Percentiles rank a stretch among this genome's conserved stretches.
phyloP scores from a whole-genome alignment of 2,797 vertebrate genomes.

The Hephaestus fuliginosus region DNA sequence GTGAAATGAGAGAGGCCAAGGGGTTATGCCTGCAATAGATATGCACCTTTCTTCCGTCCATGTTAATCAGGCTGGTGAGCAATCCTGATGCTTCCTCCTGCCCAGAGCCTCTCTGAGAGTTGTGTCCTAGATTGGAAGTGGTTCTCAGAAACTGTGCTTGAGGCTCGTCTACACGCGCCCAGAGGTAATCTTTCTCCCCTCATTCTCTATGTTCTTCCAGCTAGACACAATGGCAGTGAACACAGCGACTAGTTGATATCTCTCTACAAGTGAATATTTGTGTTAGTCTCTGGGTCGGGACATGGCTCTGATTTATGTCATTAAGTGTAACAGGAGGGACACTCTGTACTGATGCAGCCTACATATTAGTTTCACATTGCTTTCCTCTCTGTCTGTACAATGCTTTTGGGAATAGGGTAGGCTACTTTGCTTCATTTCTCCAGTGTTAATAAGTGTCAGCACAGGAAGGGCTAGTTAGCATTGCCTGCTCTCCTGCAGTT shows the following conservation, averaged over 20 bases:
- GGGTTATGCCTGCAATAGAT: constrained; percentile 54
- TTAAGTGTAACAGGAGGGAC: constrained; percentile 12
- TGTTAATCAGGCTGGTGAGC: constrained; percentile 65
- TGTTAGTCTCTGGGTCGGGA: constrained; percentile 25
- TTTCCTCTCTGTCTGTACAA: not conserved
- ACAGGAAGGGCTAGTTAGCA: constrained; percentile 53
- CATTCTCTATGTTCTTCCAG: constrained; percentile 23
- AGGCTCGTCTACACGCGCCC: constrained; percentile 59
- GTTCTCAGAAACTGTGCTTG: constrained; percentile 63
- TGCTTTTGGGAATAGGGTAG: not conserved
- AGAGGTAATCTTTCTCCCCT: constrained; percentile 62
- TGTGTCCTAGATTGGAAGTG: constrained; percentile 68
- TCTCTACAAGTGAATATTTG: constrained; percentile 38
- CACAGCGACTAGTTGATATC: constrained; percentile 31
- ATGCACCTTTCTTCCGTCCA: constrained; percentile 46
- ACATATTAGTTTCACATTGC: not conserved
- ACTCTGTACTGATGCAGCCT: not conserved
- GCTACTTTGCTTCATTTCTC: constrained; percentile 40
- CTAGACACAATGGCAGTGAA: constrained; percentile 24
- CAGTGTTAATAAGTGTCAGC: constrained; percentile 57
- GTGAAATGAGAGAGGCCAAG: constrained; percentile 54
- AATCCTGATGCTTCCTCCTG: constrained; percentile 51
- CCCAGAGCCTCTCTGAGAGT: constrained; percentile 53
- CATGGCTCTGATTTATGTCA: constrained; percentile 24
- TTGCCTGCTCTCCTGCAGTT: constrained; percentile 53